phyloP scores from a whole-genome alignment of 2,113 vertebrate species.

The Phyllostomus discolor region DNA sequence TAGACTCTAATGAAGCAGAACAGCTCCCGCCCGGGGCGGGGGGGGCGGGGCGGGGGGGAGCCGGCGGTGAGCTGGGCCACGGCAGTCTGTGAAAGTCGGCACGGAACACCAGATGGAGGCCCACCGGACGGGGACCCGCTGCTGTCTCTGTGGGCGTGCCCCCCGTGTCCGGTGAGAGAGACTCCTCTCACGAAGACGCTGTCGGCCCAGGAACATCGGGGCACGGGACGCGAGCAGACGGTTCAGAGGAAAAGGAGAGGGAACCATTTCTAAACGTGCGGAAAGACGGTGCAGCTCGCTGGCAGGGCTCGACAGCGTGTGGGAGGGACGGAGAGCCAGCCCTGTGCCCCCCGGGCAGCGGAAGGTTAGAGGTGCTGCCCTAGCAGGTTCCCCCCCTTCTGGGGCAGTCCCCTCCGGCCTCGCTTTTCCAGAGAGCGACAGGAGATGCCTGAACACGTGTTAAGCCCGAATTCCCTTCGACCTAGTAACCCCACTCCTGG shows the following conservation, averaged over 20 bases:
- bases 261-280: not conserved
- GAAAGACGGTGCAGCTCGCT: not conserved
- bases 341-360: not conserved
- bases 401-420: not conserved
- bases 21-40: not conserved
- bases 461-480: not conserved
- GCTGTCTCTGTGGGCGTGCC: too few species aligned
- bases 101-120: not conserved
- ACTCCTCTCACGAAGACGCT: not conserved
- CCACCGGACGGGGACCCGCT: fast-evolving
- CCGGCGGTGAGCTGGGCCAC: not conserved
- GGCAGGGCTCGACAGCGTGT: not conserved
- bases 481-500: not conserved
- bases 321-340: not conserved
- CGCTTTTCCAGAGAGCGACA: not conserved
- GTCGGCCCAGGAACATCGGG: not conserved
- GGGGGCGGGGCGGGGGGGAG: not conserved
- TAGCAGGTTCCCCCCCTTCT: not conserved
- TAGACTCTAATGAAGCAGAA: not conserved
- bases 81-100: not conserved
- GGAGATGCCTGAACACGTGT: fast-evolving
- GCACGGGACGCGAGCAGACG: not conserved
- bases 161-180: not conserved
- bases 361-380: not conserved
- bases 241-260: not conserved